Conservation (phyloP, 2,113 vertebrate species). For the Zosterops japonicus region DNA sequence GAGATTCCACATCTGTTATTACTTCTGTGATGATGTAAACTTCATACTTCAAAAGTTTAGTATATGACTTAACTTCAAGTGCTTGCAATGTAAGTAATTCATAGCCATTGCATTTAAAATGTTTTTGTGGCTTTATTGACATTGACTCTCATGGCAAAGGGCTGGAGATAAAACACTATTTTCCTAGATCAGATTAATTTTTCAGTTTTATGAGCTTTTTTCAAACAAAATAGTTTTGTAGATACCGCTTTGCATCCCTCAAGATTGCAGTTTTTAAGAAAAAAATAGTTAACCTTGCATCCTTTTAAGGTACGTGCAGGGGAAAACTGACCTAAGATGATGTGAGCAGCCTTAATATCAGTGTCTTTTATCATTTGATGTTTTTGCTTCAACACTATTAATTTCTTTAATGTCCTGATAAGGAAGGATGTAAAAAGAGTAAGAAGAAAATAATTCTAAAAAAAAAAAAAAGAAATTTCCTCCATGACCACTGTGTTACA, state of each 20-base stretch:
- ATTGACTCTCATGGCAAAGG: not conserved
- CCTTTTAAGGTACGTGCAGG: not conserved
- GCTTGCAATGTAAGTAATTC: not conserved
- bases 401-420: not conserved
- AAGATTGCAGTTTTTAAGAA: not conserved
- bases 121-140: not conserved
- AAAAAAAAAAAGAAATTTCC: not conserved
- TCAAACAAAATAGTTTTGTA: not conserved
- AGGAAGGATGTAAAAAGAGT: not conserved
- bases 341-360: not conserved
- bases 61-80: not conserved
- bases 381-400: not conserved
- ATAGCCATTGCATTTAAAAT: not conserved
- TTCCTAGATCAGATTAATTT: not conserved
- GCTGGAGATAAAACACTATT: not conserved
- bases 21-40: not conserved
- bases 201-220: not conserved
- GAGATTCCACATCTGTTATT: not conserved
- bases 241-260: not conserved
- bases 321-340: not conserved
- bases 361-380: not conserved
- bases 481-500: fast-evolving
- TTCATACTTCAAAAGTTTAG: not conserved
- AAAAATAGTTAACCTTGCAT: not conserved
- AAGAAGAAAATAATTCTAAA: not conserved